Evolutionary conservation across 2,797 vertebrate genomes (phyloP).

Genomic region (Pseudochirops corinnae): DNA sequence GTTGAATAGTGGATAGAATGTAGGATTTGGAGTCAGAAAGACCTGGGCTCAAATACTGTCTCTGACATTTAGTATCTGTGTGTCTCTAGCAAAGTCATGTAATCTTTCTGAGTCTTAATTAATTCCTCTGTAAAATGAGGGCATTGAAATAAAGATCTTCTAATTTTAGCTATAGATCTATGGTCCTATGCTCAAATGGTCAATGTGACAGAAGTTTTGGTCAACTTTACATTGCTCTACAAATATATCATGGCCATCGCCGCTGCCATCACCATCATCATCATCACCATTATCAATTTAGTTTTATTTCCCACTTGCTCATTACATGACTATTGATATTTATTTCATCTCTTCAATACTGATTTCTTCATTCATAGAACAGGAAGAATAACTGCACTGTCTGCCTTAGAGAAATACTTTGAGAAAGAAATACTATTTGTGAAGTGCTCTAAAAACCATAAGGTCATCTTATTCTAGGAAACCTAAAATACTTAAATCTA

Average conservation of each 20-base stretch:
- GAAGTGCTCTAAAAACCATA: too few species aligned
- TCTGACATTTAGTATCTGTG: background rate
- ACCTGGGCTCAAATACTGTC: background rate
- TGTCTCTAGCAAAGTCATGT: background rate
- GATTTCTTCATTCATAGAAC: too few species aligned
- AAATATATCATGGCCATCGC: background rate
- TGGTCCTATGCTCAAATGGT: too few species aligned
- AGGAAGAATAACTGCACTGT: too few species aligned
- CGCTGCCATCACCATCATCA: background rate
- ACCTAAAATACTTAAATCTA: constrained; percentile 16
- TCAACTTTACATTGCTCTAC: background rate
- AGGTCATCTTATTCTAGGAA: constrained; percentile 14
- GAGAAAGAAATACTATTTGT: too few species aligned
- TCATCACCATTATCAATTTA: background rate
- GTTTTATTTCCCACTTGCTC: background rate
- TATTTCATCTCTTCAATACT: too few species aligned
- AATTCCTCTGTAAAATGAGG: too few species aligned
- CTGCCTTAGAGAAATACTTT: too few species aligned
- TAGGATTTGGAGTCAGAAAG: background rate
- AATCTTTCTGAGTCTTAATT: background rate
- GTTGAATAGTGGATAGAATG: background rate
- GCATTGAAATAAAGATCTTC: too few species aligned
- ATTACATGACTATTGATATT: too few species aligned
- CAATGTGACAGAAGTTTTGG: too few species aligned
- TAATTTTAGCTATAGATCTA: too few species aligned